Evolutionary conservation across 2,113 vertebrate genomes (phyloP).

Genomic region (Dipodomys ordii): DNA sequence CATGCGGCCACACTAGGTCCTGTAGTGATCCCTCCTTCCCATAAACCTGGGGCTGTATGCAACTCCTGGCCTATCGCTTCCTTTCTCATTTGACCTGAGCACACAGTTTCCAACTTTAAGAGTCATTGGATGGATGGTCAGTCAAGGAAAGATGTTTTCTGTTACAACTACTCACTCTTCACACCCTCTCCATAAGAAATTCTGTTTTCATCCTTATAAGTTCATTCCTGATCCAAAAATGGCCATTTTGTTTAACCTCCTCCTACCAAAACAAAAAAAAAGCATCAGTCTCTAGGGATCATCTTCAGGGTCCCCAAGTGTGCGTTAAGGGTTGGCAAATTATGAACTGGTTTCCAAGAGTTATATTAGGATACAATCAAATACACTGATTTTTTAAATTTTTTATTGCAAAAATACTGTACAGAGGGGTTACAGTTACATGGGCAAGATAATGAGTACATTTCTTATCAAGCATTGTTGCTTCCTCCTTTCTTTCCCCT

Average conservation of each 20-base stretch:
- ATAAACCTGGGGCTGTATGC: not conserved
- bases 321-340: not conserved
- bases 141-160: not conserved
- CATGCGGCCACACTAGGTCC: not conserved
- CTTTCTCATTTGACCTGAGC: not conserved
- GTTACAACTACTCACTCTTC: not conserved
- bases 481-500: no score
- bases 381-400: not conserved
- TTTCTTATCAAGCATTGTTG: no score
- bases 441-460: no score
- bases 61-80: not conserved
- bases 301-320: not conserved
- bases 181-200: not conserved
- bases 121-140: not conserved
- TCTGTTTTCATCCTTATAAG: conserved; percentile 15
- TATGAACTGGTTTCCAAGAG: not conserved
- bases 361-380: not conserved
- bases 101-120: not conserved
- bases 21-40: not conserved
- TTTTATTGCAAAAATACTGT: no score
- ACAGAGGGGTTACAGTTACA: no score
- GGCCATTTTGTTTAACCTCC: not conserved
- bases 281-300: not conserved
- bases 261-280: not conserved
- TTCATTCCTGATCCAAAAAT: not conserved